phyloP scores from a whole-genome alignment of 2,888 invertebrate genomes.

The Heteropelma amictum region DNA sequence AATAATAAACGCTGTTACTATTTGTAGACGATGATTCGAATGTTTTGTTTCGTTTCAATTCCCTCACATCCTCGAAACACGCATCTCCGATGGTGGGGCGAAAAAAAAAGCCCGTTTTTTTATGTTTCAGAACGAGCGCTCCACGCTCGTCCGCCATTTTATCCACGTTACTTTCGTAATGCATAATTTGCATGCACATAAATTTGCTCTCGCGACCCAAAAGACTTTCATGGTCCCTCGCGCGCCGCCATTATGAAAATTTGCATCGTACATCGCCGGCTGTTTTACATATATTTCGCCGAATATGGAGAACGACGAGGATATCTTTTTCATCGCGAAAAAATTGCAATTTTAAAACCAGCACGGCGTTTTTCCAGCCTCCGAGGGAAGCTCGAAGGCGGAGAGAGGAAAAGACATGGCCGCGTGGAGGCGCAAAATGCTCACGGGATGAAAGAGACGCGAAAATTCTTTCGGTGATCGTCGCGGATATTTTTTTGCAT shows the following conservation, averaged over 20 bases:
- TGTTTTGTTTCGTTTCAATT: not conserved
- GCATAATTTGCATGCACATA: constrained; percentile 63
- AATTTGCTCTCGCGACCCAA: constrained; percentile 51
- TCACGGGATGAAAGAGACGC: too few species aligned
- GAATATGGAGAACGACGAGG: constrained; percentile 18
- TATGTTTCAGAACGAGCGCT: constrained; percentile 13
- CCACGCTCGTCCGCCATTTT: constrained; percentile 2
- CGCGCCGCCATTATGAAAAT: constrained; percentile 45
- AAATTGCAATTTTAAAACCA: constrained; percentile 13
- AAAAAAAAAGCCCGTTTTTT: too few species aligned
- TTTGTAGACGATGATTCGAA: constrained; percentile 67
- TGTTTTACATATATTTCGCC: constrained; percentile 59
- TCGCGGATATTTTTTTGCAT: not conserved
- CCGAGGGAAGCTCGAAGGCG: not conserved
- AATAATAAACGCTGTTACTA: constrained; percentile 78
- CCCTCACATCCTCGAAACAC: not conserved
- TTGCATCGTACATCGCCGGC: constrained; percentile 57
- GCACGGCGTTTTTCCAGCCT: not conserved
- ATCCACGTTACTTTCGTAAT: constrained; percentile 51
- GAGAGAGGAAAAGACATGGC: not conserved
- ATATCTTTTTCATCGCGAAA: constrained; percentile 10
- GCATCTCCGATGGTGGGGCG: too few species aligned
- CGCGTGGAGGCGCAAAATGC: too few species aligned
- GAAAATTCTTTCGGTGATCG: too few species aligned
- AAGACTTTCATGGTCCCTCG: constrained; percentile 29